Percentiles rank a stretch among this genome's conserved stretches.
Conservation (phyloP, 2,797 vertebrate species). For the Spinibarbus caldwelli region DNA sequence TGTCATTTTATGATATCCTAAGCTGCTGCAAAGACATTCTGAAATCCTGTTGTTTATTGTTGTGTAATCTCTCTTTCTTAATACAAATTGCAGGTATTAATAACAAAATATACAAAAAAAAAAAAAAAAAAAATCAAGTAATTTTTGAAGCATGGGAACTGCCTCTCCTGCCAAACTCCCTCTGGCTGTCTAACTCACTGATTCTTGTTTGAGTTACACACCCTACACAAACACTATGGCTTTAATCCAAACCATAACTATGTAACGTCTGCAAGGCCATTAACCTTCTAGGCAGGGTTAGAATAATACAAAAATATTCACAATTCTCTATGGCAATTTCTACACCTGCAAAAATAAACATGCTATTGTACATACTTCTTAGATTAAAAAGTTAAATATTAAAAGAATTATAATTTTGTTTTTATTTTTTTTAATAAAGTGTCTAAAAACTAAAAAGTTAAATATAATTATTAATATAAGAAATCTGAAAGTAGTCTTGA, state of each 20-base stretch:
- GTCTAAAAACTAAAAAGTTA: not conserved
- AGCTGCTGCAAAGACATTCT: not conserved
- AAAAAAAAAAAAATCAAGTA: no score
- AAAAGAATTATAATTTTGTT: not conserved
- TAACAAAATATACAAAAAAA: no score
- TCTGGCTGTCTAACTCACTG: not conserved
- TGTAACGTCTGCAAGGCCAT: not conserved
- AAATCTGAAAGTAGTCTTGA: not conserved
- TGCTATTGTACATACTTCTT: not conserved
- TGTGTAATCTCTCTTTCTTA: not conserved
- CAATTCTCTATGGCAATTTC: not conserved
- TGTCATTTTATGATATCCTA: not conserved
- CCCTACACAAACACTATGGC: not conserved
- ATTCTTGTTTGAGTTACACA: not conserved
- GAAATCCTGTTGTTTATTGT: not conserved
- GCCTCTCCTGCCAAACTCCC: not conserved
- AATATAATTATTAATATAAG: not conserved
- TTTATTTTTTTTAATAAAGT: not conserved
- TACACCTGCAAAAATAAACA: not conserved
- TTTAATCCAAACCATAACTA: not conserved
- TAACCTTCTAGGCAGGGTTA: not conserved
- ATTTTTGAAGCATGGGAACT: constrained; percentile 18
- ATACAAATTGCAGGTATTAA: not conserved
- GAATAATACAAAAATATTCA: not conserved
- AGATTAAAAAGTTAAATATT: not conserved